Conservation (phyloP, 2,797 vertebrate species). For the Chloroceryle inda region DNA sequence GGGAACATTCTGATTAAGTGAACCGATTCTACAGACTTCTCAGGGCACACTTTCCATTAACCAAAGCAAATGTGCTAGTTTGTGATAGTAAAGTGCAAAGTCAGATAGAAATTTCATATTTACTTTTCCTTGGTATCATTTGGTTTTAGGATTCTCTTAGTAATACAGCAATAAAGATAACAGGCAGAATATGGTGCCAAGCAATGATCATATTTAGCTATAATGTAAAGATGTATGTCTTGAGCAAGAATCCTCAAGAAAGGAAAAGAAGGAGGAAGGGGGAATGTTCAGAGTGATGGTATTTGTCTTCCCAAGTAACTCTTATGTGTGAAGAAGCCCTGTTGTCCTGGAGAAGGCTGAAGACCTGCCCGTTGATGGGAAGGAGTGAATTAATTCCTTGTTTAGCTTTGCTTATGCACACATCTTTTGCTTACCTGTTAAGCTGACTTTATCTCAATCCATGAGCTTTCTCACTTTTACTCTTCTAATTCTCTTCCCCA, state of each 20-base stretch:
- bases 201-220: not conserved
- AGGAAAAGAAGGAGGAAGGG: not conserved
- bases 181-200: not conserved
- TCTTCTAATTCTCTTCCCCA: no score
- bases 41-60: not conserved
- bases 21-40: not conserved
- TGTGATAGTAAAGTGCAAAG: not conserved
- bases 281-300: not conserved
- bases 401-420: fast-evolving
- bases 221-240: not conserved
- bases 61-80: not conserved
- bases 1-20: not conserved
- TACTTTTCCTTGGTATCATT: not conserved
- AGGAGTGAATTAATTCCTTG: not conserved
- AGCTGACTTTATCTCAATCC: no score
- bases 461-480: no score
- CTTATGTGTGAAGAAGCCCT: fast-evolving
- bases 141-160: not conserved
- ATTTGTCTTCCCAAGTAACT: not conserved
- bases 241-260: not conserved
- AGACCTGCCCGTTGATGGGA: fast-evolving
- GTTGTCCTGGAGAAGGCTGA: not conserved
- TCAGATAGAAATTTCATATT: not conserved
- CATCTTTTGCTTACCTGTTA: not conserved
- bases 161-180: not conserved